These are phyloP conservation scores for Glomeris maerens DNA, from an alignment of 1,140 invertebrate genomes.

Conservation along the genomic window DNA sequence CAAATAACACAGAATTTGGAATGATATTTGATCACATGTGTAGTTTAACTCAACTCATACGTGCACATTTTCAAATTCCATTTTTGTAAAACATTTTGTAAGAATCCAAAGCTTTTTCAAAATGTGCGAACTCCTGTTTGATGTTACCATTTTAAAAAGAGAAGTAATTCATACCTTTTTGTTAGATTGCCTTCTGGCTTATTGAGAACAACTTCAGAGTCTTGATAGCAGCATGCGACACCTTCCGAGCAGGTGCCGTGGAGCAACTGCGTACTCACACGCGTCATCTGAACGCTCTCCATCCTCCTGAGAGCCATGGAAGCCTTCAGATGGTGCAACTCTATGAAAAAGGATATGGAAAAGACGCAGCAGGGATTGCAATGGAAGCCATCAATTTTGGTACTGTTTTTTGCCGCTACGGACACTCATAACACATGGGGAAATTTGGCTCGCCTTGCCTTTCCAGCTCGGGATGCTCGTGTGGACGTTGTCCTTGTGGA, in stretches of 20 bases:
- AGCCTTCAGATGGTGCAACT: conserved; percentile 72
- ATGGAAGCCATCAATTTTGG: conserved; percentile 84
- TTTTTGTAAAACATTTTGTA: no score
- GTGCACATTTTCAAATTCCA: no score
- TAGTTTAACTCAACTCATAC: no score
- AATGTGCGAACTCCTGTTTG: no score
- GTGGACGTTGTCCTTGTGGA: conserved; percentile 91
- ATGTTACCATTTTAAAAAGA: no score
- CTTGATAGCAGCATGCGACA: conserved; percentile 97
- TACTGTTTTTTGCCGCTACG: no score
- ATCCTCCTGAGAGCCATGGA: conserved; percentile 58
- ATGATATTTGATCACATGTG: no score
- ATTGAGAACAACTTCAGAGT: conserved; percentile 95
- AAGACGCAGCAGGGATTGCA: conserved; percentile 95
- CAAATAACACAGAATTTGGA: no score
- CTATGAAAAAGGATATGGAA: conserved; percentile 96
- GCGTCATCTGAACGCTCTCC: conserved; percentile 82
- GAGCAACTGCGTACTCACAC: conserved; percentile 95
- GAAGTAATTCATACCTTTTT: no score
- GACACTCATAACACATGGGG: no score
- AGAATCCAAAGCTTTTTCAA: no score
- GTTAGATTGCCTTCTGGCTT: conserved; percentile 91
- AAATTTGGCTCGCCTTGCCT: neutral
- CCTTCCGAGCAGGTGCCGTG: conserved; percentile 96
- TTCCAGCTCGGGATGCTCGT: conserved; percentile 50